These are phyloP conservation scores for Oreotrochilus melanogaster DNA, from an alignment of 2,113 vertebrate genomes.

Conservation along the genomic window DNA sequence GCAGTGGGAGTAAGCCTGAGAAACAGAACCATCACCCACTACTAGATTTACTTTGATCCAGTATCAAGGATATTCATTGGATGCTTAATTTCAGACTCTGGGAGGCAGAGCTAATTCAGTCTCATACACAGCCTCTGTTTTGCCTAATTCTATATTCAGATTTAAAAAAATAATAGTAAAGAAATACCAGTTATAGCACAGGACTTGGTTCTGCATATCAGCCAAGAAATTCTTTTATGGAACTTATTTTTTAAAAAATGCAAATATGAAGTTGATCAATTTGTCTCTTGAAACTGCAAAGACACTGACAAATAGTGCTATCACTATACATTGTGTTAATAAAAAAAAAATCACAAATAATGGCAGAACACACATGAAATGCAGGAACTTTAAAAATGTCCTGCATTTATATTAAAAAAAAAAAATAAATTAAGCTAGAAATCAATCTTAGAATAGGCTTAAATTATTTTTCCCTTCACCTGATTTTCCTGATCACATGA, in stretches of 20 bases:
- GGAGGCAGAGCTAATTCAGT: not conserved
- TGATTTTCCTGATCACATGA: not conserved
- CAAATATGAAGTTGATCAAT: not conserved
- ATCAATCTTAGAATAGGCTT: not conserved
- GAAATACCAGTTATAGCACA: not conserved
- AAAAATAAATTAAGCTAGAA: not conserved
- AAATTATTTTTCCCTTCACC: not conserved
- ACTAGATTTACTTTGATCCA: not conserved
- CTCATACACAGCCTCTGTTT: not conserved
- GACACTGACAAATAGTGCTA: not conserved
- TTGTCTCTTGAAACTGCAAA: not conserved
- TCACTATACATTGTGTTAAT: not conserved
- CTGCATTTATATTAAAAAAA: not conserved
- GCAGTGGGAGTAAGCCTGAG: not conserved
- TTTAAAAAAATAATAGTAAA: not conserved
- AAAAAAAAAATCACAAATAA: not conserved
- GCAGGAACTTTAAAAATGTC: not conserved
- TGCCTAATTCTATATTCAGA: not conserved
- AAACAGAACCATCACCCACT: not conserved
- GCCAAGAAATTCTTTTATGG: not conserved
- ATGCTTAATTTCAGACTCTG: not conserved
- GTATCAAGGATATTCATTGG: not conserved
- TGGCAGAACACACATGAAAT: not conserved
- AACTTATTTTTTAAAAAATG: not conserved
- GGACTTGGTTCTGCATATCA: not conserved